A percentile compares a stretch with the other conserved stretches of the same genome.
These are phyloP conservation scores for Paralvinella palmiformis DNA, from an alignment of 1,140 invertebrate species.

Conservation along the genomic window DNA sequence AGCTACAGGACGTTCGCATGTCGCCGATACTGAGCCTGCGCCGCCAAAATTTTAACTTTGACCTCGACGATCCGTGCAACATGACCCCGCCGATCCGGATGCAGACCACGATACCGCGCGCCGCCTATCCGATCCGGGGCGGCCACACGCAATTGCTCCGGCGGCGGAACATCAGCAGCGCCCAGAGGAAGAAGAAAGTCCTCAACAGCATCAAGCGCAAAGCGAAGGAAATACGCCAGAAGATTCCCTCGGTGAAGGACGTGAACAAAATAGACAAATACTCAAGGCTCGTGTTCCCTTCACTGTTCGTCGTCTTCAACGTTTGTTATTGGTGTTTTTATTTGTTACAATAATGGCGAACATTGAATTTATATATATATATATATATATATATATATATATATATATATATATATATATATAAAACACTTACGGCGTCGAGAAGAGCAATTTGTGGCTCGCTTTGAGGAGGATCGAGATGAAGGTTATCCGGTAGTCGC, in stretches of 20 bases:
- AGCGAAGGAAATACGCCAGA: conserved; percentile 37
- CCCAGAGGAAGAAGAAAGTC: conserved; percentile 29
- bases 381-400: too few species aligned
- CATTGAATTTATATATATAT: too few species aligned
- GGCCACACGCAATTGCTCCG: conserved; percentile 29
- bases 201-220: conserved; percentile 39
- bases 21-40: conserved; percentile 77
- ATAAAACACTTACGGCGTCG: too few species aligned
- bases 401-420: too few species aligned
- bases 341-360: conserved; percentile 32
- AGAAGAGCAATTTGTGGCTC: too few species aligned
- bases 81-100: conserved; percentile 35
- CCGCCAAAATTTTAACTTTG: conserved; percentile 50
- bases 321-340: conserved; percentile 92
- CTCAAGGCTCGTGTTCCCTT: conserved; percentile 86
- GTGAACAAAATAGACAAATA: conserved; percentile 97
- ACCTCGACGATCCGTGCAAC: conserved; percentile 21
- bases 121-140: conserved; percentile 28
- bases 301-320: conserved; percentile 91
- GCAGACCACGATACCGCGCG: conserved; percentile 28
- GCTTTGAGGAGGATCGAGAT: too few species aligned
- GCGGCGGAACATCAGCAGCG: conserved; percentile 22
- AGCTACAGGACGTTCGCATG: conserved; percentile 37
- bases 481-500: too few species aligned
- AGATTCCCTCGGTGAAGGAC: conserved; percentile 87